Conservation (phyloP, 2,797 vertebrate genomes). For the Delichon dasypus region DNA sequence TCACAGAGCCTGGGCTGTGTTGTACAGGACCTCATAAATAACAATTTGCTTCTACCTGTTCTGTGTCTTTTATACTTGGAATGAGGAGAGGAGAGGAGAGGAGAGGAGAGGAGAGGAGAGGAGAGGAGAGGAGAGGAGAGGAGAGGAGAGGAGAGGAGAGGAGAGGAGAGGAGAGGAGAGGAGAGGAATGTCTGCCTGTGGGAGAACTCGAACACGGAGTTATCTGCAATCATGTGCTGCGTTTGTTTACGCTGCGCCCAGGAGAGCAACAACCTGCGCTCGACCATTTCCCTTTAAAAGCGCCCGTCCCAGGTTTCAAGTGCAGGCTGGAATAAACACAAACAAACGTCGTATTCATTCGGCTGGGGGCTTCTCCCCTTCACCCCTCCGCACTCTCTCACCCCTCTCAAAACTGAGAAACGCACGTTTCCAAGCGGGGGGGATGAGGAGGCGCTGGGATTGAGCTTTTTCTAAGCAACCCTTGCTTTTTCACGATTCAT, state of each 20-base stretch:
- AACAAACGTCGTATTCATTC: conserved; percentile 46
- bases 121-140: not conserved
- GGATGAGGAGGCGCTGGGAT: conserved; percentile 26
- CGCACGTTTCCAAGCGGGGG: conserved; percentile 56
- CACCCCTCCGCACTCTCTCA: not conserved
- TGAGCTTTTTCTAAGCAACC: conserved; percentile 67
- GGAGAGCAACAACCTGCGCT: not conserved
- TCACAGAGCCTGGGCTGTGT: not conserved
- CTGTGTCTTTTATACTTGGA: too few species aligned
- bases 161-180: not conserved
- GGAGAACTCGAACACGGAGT: not conserved
- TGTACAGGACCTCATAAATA: not conserved
- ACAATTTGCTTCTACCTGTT: not conserved
- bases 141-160: not conserved
- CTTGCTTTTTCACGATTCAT: conserved; percentile 81
- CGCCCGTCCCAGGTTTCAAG: not conserved
- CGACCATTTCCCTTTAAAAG: not conserved
- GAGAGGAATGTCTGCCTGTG: not conserved
- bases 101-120: not conserved
- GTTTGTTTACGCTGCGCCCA: not conserved
- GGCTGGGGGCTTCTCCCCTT: not conserved
- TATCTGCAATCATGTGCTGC: accelerated
- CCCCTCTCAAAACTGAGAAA: conserved; percentile 24
- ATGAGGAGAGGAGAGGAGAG: not conserved
- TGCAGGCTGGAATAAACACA: conserved; percentile 18